phyloP scores from a whole-genome alignment of 2,797 vertebrate species.

The Cossypha heuglini region DNA sequence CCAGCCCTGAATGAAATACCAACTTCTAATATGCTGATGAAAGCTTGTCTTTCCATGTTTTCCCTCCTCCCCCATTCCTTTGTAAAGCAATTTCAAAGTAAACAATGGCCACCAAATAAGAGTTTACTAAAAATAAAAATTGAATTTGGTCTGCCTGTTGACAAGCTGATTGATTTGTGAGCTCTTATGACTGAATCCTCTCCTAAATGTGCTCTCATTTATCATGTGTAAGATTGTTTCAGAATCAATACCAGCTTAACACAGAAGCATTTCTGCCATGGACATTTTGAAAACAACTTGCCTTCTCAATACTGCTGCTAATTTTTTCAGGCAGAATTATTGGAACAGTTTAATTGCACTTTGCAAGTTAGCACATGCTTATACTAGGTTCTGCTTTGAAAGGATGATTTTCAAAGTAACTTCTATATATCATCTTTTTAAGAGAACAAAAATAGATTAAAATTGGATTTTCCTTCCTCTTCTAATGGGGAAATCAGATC shows the following conservation, averaged over 20 bases:
- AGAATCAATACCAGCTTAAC: slow-evolving; percentile 94
- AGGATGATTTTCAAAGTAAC: slow-evolving; percentile 54
- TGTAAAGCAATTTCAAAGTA: slow-evolving; percentile 74
- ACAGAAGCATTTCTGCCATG: slow-evolving; percentile 84
- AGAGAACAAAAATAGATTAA: slow-evolving; percentile 54
- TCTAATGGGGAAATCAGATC: slow-evolving; percentile 63
- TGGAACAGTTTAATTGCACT: slow-evolving; percentile 78
- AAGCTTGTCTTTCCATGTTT: slow-evolving; percentile 59
- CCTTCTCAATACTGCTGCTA: slow-evolving; percentile 85
- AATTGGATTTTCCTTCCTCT: slow-evolving; percentile 43
- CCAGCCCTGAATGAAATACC: background rate
- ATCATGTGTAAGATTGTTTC: slow-evolving; percentile 94
- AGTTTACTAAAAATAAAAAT: slow-evolving; percentile 98
- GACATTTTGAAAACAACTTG: slow-evolving; percentile 84
- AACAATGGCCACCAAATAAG: slow-evolving; percentile 81
- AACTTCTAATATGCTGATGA: slow-evolving; percentile 47
- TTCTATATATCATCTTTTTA: slow-evolving; percentile 36
- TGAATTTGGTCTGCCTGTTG: slow-evolving; percentile 94
- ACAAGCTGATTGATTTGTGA: slow-evolving; percentile 99
- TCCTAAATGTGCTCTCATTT: slow-evolving; percentile 91
- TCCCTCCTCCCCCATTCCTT: slow-evolving; percentile 39
- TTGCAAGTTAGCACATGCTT: slow-evolving; percentile 19
- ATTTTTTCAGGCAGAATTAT: slow-evolving; percentile 91
- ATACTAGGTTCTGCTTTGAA: slow-evolving; percentile 7
- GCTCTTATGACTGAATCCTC: slow-evolving; percentile 93